Base-by-base conservation (phyloP, 2,797 vertebrate species). In the Sitta carolinensis region DNA sequence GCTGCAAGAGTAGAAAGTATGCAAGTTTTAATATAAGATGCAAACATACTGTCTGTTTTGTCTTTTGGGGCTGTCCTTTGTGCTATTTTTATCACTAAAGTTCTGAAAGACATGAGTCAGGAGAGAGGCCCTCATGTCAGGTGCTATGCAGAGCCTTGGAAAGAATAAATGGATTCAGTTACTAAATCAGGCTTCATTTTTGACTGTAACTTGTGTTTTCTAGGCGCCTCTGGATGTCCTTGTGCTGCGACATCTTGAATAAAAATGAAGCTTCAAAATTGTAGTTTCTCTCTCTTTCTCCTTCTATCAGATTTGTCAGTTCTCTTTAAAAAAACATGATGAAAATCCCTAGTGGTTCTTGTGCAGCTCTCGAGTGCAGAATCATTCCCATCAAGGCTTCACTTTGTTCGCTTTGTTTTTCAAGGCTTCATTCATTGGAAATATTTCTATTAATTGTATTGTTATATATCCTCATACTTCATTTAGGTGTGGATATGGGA, bases 401-500 rank as follows among this genome's bases (percentile, higher is more conserved):
- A 74, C 50, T 94, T 89, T 87, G 55, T 90, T 89, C 76, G 80
- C 34, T 94, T 86, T 87, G 51, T 90, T 93, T 96, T 87, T 77
- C 61, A 82, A 68, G 77, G 82, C 73, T 42, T 67, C 48, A 48
- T 86, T 94, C 88, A 52, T 11, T 82, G 74, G 79, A 58, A 93
- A 76, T 83, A 38, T 62, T 95, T 93, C 43, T 90, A 67, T 86
- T 81, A 95, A 77, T 90, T 95, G 38, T 87, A 85, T 78, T 93
- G 70, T 74, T 89, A 36, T 63, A 75, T 81, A 68, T 74, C 64
- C 73, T 93, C 61, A 80, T 90, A 77, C 58, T 96, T 95, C 90
- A 93, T 95, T 96, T 81, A 94, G 95, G 87, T 95, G 89, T 59
- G 93, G 72, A 80, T 57, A 62, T 70, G 88, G 84, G 89, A 92